Conservation (phyloP, 2,113 vertebrate species). For the Tupaia tana region DNA sequence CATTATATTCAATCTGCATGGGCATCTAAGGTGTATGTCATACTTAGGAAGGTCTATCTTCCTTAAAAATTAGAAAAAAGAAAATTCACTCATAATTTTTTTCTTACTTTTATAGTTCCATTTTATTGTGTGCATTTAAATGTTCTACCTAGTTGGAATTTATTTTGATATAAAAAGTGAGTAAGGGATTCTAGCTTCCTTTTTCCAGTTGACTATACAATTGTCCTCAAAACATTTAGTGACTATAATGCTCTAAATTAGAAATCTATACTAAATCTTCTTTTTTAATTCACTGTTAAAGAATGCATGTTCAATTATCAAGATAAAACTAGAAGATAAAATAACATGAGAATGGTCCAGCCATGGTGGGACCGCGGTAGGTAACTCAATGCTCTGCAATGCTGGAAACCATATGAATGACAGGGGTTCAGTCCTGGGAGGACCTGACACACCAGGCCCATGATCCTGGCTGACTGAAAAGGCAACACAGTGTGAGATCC, state of each 20-base stretch:
- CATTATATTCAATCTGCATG: not conserved
- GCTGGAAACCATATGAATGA: too few species aligned
- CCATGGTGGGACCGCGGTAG: too few species aligned
- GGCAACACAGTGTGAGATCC: too few species aligned
- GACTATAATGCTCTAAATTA: not conserved
- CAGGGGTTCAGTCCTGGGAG: too few species aligned
- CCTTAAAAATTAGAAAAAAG: not conserved
- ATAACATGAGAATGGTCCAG: not conserved
- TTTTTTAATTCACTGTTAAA: not conserved
- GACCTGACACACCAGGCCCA: too few species aligned
- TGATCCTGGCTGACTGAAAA: too few species aligned
- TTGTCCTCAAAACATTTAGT: not conserved
- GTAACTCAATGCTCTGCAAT: too few species aligned
- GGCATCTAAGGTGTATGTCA: not conserved
- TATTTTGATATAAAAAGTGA: not conserved
- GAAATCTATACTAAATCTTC: not conserved
- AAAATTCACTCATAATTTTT: not conserved
- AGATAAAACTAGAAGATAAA: constrained; percentile 4
- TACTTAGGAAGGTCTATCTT: not conserved
- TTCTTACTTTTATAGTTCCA: not conserved
- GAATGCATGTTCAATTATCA: not conserved
- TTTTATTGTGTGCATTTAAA: not conserved
- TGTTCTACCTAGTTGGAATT: not conserved
- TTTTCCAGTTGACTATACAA: not conserved
- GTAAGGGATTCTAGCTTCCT: not conserved